These are phyloP conservation scores for Ectobius pallidus DNA, from an alignment of 2,888 invertebrate species.

Conservation along the genomic window DNA sequence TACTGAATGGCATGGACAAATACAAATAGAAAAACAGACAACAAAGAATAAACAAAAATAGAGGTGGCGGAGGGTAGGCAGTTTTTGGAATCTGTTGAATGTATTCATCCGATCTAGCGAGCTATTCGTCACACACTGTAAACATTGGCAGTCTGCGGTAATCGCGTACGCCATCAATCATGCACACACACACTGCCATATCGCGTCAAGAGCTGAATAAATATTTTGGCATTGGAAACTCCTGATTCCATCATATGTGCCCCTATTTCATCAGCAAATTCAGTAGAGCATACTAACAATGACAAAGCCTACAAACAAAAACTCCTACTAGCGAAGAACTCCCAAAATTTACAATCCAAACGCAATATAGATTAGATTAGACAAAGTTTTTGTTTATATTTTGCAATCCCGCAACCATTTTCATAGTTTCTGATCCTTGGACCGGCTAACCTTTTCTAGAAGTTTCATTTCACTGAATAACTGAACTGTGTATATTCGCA, in stretches of 20 bases:
- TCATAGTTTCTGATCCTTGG: too few relatives aligned
- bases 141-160: background rate
- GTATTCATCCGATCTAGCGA: constrained; percentile 9
- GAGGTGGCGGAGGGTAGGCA: background rate
- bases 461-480: too few relatives aligned
- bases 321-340: too few relatives aligned
- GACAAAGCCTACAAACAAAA: too few relatives aligned
- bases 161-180: constrained; percentile 11
- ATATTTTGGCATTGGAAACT: constrained; percentile 14
- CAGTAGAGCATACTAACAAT: too few relatives aligned
- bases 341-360: too few relatives aligned
- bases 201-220: constrained; percentile 2
- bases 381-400: too few relatives aligned
- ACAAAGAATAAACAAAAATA: constrained; percentile 12
- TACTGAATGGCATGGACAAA: constrained; percentile 6
- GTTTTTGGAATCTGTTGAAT: constrained; percentile 23
- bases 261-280: too few relatives aligned
- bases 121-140: constrained; percentile 16
- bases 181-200: background rate
- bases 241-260: background rate
- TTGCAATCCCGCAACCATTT: too few relatives aligned
- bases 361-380: too few relatives aligned
- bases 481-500: too few relatives aligned
- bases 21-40: constrained; percentile 1
- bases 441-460: too few relatives aligned